Percentiles rank a stretch among this genome's conserved stretches.
phyloP scores from a whole-genome alignment of 2,113 vertebrate genomes.

The Arvicanthis niloticus region DNA sequence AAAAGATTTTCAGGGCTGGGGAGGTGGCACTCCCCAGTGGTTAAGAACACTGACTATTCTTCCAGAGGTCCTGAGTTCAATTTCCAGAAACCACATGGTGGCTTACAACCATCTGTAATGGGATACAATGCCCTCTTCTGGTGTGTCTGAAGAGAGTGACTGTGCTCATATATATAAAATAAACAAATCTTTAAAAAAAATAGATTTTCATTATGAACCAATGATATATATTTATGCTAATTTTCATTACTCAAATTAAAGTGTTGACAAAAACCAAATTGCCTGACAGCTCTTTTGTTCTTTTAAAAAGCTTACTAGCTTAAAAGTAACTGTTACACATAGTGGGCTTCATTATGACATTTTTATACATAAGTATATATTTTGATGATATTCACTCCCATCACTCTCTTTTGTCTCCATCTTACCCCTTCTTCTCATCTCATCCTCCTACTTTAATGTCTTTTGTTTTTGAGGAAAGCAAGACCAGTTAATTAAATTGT shows the following conservation, averaged over 20 bases:
- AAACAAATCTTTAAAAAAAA: neutral
- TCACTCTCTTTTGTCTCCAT: neutral
- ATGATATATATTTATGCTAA: neutral
- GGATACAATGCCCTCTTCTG: too few relatives aligned
- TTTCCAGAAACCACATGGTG: too few relatives aligned
- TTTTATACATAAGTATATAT: neutral
- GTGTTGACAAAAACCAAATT: neutral
- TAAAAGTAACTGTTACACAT: neutral
- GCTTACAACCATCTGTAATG: too few relatives aligned
- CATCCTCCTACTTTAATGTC: neutral
- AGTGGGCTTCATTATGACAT: neutral
- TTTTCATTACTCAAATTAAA: neutral
- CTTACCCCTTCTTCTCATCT: neutral
- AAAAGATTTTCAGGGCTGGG: neutral
- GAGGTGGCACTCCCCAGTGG: too few relatives aligned
- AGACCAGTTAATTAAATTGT: neutral
- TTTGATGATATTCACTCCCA: neutral
- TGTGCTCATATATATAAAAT: too few relatives aligned
- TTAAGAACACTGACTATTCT: too few relatives aligned
- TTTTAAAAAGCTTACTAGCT: neutral
- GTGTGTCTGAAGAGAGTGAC: too few relatives aligned
- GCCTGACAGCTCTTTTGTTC: neutral
- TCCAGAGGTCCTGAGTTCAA: too few relatives aligned
- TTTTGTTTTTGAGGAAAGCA: neutral
- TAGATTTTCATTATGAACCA: neutral